phyloP scores from a whole-genome alignment of 64 coral and sea anemone species.

The Cladopsammia gracilis region DNA sequence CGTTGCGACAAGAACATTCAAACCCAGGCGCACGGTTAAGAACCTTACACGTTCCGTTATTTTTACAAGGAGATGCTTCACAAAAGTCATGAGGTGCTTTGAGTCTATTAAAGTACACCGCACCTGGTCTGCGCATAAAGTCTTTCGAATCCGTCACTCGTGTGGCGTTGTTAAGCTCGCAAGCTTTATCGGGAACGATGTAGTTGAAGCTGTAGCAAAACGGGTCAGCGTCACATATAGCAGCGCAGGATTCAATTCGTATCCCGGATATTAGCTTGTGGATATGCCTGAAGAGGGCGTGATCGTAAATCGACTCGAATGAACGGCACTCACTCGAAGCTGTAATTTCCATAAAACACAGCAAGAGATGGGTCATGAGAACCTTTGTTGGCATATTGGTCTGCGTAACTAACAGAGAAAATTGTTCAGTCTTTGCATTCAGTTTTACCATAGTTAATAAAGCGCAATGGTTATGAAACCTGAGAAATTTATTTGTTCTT shows the following conservation, averaged over 20 bases:
- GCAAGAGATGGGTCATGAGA: background rate
- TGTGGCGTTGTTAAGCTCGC: background rate
- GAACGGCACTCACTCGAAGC: background rate
- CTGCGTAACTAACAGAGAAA: background rate
- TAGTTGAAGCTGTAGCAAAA: conserved; percentile 8
- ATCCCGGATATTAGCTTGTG: background rate
- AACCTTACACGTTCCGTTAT: background rate
- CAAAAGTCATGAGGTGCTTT: background rate
- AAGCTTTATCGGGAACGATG: background rate
- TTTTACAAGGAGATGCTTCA: background rate
- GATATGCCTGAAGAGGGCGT: background rate
- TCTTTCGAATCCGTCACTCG: background rate
- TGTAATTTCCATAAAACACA: background rate
- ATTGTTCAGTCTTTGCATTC: background rate
- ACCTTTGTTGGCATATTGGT: background rate
- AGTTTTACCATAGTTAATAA: background rate
- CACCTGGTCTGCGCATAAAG: background rate
- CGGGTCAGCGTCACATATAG: background rate
- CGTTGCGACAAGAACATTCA: conserved; percentile 7
- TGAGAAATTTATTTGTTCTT: too few relatives aligned
- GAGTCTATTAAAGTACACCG: background rate
- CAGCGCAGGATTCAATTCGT: background rate
- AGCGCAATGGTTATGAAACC: too few relatives aligned
- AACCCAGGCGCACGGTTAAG: background rate
- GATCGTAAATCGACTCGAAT: background rate